These are phyloP conservation scores for Oxyscelio sp. DNA, from an alignment of 2,888 invertebrate species.

Conservation along the genomic window DNA sequence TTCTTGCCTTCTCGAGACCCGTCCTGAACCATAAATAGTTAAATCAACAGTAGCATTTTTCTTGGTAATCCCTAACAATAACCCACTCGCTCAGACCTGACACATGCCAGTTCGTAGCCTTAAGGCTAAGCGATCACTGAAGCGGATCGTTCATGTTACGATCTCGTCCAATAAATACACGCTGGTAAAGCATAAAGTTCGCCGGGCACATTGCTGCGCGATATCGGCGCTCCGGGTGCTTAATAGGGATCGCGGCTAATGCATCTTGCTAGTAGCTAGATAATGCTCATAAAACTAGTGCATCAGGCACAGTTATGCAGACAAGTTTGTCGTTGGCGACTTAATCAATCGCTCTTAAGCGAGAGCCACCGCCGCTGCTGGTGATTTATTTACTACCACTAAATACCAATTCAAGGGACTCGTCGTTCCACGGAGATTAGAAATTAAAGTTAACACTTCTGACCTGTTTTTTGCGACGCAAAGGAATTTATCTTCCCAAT, in stretches of 20 bases:
- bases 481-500: neutral
- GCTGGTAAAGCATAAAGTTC: slow-evolving; percentile 59
- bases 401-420: too few relatives aligned
- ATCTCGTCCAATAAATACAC: slow-evolving; percentile 67
- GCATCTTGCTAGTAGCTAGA: slow-evolving; percentile 67
- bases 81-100: neutral
- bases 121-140: slow-evolving; percentile 45
- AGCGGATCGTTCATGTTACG: slow-evolving; percentile 56
- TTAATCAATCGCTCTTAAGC: slow-evolving; percentile 81
- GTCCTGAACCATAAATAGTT: neutral
- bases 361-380: slow-evolving; percentile 76
- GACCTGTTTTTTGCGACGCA: slow-evolving; percentile 11
- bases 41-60: slow-evolving; percentile 22
- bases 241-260: slow-evolving; percentile 72
- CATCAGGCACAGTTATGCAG: slow-evolving; percentile 63
- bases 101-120: slow-evolving; percentile 21
- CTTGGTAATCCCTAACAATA: slow-evolving; percentile 12
- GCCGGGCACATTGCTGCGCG: slow-evolving; percentile 76
- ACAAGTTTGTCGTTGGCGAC: slow-evolving; percentile 72
- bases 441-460: too few relatives aligned
- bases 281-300: slow-evolving; percentile 71
- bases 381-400: slow-evolving; percentile 78
- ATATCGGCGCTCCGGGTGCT: slow-evolving; percentile 76
- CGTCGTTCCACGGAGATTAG: too few relatives aligned
- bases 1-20: neutral